Conservation (phyloP, 2,113 vertebrate genomes). For the Lipophrys pholis region DNA sequence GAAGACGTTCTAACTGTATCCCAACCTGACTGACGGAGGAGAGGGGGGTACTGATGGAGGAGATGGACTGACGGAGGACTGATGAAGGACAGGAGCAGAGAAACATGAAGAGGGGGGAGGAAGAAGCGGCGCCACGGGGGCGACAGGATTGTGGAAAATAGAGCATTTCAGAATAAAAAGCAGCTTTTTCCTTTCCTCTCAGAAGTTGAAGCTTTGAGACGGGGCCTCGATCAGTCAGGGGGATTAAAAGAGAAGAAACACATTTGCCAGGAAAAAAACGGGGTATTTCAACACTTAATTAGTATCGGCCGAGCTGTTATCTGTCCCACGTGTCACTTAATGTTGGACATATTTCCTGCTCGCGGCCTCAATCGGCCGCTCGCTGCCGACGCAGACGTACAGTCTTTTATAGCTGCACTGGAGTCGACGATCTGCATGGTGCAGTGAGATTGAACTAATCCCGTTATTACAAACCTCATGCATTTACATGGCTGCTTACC, state of each 20-base stretch:
- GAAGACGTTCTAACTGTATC: conserved; percentile 63
- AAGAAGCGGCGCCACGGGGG: neutral
- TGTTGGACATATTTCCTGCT: conserved; percentile 59
- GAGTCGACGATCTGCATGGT: conserved; percentile 35
- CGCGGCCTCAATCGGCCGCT: conserved; percentile 43
- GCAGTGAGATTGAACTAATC: conserved; percentile 57
- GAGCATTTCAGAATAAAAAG: no score
- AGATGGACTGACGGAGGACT: conserved; percentile 19
- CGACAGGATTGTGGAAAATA: neutral
- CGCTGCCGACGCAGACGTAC: conserved; percentile 16
- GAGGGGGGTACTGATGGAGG: conserved; percentile 8
- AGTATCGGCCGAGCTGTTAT: conserved; percentile 60
- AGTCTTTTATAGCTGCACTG: conserved; percentile 30
- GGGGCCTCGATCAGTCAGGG: conserved; percentile 33
- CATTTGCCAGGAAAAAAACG: conserved; percentile 36
- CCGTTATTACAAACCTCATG: conserved; percentile 56
- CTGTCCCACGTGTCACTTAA: conserved; percentile 55
- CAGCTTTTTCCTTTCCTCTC: no score
- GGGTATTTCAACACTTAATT: conserved; percentile 56
- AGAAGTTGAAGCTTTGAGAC: no score
- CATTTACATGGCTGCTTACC: conserved; percentile 65
- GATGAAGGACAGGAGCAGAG: neutral
- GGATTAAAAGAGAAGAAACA: neutral
- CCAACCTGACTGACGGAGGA: conserved; percentile 49
- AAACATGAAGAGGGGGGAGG: no score